Percentiles rank a stretch among this genome's conserved stretches.
Evolutionary conservation across 2,888 invertebrate genomes (phyloP).

Genomic region (Digitonthophagus gazella): DNA sequence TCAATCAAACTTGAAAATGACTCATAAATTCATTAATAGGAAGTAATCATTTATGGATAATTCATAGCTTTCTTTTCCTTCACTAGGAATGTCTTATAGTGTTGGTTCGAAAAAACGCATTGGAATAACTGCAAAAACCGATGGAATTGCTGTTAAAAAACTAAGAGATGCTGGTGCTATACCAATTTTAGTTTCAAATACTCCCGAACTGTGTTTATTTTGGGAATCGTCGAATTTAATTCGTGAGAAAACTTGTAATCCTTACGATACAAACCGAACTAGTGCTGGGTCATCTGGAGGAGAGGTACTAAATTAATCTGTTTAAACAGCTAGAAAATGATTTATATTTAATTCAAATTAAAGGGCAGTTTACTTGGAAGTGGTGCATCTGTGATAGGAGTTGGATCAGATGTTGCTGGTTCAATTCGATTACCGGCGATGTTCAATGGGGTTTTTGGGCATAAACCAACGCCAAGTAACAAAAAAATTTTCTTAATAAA

Average conservation of each 20-base stretch:
- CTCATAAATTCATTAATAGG: no score
- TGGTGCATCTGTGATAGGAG: slow-evolving; percentile 77
- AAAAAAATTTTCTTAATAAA: not conserved
- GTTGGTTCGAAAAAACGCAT: slow-evolving; percentile 41
- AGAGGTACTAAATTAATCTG: slow-evolving; percentile 47
- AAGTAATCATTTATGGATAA: no score
- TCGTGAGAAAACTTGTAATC: slow-evolving; percentile 62
- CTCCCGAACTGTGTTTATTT: slow-evolving; percentile 62
- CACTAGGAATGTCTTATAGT: slow-evolving; percentile 45
- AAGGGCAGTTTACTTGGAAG: slow-evolving; percentile 70
- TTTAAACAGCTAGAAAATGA: not conserved
- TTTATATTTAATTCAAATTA: not conserved
- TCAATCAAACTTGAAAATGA: no score
- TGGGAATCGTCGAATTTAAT: slow-evolving; percentile 61
- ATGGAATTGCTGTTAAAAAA: slow-evolving; percentile 55
- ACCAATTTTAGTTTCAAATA: slow-evolving; percentile 62
- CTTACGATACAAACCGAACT: slow-evolving; percentile 59
- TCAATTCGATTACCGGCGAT: slow-evolving; percentile 82
- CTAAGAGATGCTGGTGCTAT: slow-evolving; percentile 61
- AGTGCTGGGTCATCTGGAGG: slow-evolving; percentile 66
- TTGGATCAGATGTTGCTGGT: slow-evolving; percentile 85
- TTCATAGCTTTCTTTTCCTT: no score
- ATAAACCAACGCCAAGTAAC: slow-evolving; percentile 75
- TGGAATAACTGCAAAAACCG: slow-evolving; percentile 50
- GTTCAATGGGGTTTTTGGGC: slow-evolving; percentile 84